These are phyloP conservation scores for Eupithecia pulchellata DNA, from an alignment of 2,888 invertebrate species.

Conservation along the genomic window DNA sequence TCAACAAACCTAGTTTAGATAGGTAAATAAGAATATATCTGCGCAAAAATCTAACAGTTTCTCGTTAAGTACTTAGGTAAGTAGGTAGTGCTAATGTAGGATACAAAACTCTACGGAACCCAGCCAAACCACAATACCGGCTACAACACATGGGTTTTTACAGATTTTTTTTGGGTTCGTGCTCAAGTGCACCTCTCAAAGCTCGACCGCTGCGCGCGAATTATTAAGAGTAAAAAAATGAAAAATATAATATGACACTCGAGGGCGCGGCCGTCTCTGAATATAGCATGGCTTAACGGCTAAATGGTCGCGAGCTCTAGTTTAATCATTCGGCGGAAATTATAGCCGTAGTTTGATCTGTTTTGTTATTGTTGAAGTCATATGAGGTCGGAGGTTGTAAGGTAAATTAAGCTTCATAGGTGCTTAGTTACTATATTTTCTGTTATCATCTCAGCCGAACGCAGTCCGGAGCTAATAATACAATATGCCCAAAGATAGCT, in stretches of 20 bases:
- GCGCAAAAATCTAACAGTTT: not conserved
- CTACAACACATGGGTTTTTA: slow-evolving; percentile 77
- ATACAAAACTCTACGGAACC: slow-evolving; percentile 61
- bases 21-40: not conserved
- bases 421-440: not conserved
- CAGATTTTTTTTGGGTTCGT: slow-evolving; percentile 79
- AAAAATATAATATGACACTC: slow-evolving; percentile 68
- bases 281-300: slow-evolving; percentile 64
- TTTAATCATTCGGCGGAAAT: slow-evolving; percentile 32
- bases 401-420: not conserved
- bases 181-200: slow-evolving; percentile 74
- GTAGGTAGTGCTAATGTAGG: not conserved
- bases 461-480: not conserved
- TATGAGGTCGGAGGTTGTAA: not conserved
- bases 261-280: slow-evolving; percentile 64
- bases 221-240: slow-evolving; percentile 80
- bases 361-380: not conserved
- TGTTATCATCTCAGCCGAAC: not conserved
- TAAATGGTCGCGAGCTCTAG: slow-evolving; percentile 50
- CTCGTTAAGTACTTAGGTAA: not conserved
- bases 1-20: not conserved
- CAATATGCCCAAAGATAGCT: not conserved
- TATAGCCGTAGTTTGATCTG: slow-evolving; percentile 11
- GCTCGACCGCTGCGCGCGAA: slow-evolving; percentile 74
- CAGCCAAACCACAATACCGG: slow-evolving; percentile 58